Conservation (phyloP, 2,888 invertebrate species). For the Heliothis peltigera region DNA sequence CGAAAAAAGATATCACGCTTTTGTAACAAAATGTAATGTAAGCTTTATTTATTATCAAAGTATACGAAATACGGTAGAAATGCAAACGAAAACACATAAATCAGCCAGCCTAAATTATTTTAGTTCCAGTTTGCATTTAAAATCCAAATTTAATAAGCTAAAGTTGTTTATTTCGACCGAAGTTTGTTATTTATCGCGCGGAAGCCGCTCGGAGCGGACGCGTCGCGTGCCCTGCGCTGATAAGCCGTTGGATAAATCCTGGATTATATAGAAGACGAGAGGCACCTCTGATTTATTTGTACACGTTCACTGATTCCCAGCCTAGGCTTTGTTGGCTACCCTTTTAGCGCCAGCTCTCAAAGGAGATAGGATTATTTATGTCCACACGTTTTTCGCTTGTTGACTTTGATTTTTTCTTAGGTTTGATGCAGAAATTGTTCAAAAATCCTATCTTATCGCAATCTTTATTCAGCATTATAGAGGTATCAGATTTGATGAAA, state of each 20-base stretch:
- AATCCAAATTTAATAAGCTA: constrained; percentile 54
- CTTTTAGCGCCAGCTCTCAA: constrained; percentile 19
- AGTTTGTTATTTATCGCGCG: constrained; percentile 56
- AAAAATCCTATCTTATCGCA: too few species aligned
- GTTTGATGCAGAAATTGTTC: not conserved
- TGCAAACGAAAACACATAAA: constrained; percentile 38
- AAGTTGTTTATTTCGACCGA: constrained; percentile 54
- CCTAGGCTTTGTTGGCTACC: constrained; percentile 35
- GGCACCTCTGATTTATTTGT: constrained; percentile 54
- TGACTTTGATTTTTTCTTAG: not conserved
- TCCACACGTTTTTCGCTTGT: constrained; percentile 10
- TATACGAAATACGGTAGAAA: constrained; percentile 15
- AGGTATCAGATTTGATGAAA: too few species aligned
- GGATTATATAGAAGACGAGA: constrained; percentile 53
- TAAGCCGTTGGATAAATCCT: constrained; percentile 52
- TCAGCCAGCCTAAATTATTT: constrained; percentile 45
- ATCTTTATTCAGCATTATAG: too few species aligned
- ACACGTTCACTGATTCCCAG: constrained; percentile 34
- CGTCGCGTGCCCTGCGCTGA: constrained; percentile 51
- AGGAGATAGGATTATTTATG: constrained; percentile 26
- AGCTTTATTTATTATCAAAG: constrained; percentile 13
- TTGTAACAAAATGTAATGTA: constrained; percentile 8
- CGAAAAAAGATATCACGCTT: constrained; percentile 1
- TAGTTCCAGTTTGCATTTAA: constrained; percentile 45
- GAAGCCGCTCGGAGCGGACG: constrained; percentile 48